A percentile compares a stretch with the other conserved stretches of the same genome.
phyloP scores from a whole-genome alignment of 2,888 invertebrate species.

The Automeris io region DNA sequence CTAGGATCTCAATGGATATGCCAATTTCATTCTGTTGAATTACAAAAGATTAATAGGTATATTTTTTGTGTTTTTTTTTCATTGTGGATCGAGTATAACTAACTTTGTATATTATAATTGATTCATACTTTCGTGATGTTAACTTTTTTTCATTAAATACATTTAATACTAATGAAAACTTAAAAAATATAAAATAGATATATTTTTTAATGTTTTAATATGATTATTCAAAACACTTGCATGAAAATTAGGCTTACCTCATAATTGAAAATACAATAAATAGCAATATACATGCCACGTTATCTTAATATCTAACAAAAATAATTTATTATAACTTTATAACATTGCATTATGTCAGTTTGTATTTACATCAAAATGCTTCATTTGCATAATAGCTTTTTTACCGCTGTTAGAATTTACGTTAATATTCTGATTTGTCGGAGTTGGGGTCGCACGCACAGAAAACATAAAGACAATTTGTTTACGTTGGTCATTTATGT shows the following conservation, averaged over 20 bases:
- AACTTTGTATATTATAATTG: too few species aligned
- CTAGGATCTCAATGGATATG: constrained; percentile 67
- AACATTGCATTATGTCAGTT: constrained; percentile 66
- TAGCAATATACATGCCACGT: too few species aligned
- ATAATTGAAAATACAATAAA: too few species aligned
- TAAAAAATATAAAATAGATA: too few species aligned
- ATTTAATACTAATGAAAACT: too few species aligned
- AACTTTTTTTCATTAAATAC: too few species aligned
- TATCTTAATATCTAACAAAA: too few species aligned
- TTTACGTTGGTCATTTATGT: constrained; percentile 71
- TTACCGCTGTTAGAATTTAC: constrained; percentile 71
- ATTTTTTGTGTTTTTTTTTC: constrained; percentile 12
- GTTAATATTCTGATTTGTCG: constrained; percentile 73
- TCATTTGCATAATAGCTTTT: constrained; percentile 77
- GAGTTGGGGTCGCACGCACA: constrained; percentile 72
- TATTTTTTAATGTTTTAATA: too few species aligned
- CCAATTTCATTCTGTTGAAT: constrained; percentile 49
- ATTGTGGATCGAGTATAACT: background rate
- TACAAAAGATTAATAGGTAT: constrained; percentile 23
- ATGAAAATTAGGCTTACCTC: too few species aligned
- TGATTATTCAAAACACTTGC: too few species aligned
- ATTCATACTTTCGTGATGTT: too few species aligned
- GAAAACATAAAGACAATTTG: constrained; percentile 74
- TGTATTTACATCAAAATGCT: constrained; percentile 74
- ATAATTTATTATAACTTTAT: constrained; percentile 66